Base-by-base conservation (phyloP, 2,113 vertebrate species). In the Eptesicus fuscus region DNA sequence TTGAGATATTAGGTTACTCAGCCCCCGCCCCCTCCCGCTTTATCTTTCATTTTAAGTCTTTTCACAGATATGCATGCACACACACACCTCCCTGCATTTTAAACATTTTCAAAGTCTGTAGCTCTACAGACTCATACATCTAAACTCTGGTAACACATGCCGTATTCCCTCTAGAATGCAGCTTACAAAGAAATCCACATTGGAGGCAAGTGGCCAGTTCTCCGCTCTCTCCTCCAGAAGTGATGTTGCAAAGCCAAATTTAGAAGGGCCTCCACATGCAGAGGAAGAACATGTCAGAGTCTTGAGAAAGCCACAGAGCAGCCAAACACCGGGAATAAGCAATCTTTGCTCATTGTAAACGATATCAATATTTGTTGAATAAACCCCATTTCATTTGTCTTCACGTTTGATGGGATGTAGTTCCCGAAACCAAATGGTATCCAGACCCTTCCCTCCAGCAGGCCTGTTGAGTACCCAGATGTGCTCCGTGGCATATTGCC, bases 271-370 rank as follows among this genome's bases (percentile, higher is more conserved):
- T 79, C 49, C 40, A 67, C 53, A 42, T 61, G 7, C 67, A 30
- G 61, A 83, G 30, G 63, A 88, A 42, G 59, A 83, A 86, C 76
- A 83, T 53, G 14, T 79, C 85, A 83, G 40, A 2, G 37, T 59
- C 76, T 61, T 67, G 35, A 85, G 77, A 85, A 93, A 90, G 70
- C n/a, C 85, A 77, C 40, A 37, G 35, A 79, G 51, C 40, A 44
- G 42, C 59, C 70, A 92, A 73, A 71, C 86, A 20, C 83, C 22
- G 8, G 76, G 44, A 90, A n/a, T 47, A 93, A 93, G 84, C 18
- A 59, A 80, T 79, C 79, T 83, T 69, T 79, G 82, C 25, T 96
- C 69, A 42, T 59, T 86, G 93, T 51, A 74, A 91, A 73, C n/a
- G 12, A 25, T 49, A 44, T 42, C 88, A 79, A 65, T 88, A 91